Base-by-base conservation (phyloP, 1,140 invertebrate species). In the Micrasema minimum region DNA sequence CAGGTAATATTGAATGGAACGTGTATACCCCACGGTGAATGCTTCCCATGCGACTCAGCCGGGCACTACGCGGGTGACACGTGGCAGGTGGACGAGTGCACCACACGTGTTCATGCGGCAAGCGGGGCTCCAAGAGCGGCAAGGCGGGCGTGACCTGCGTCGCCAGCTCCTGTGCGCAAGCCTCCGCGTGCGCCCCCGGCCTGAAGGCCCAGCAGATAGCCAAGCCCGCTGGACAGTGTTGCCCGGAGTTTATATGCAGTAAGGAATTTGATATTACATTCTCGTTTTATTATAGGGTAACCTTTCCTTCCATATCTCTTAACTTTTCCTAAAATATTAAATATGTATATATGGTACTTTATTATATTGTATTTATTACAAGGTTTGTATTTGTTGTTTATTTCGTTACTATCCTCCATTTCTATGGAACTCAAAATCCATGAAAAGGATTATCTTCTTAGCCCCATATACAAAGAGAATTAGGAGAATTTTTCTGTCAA, bases 31-130 rank as follows among this genome's bases (percentile, higher is more conserved):
- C 80, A 82, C 41, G 79, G 71, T 2, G 83, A 86, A 20, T 93
- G 92, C 77, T 84, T 87, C 62, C 83, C 88, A 0, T 93, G 91
- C 76, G 91, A 92, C 74, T 81, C 81, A 14, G 85, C 87, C n/a
- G 87, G 88, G 62, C 90, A 91, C 72, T 83, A 85, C 22, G 83
- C 86, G 0, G 88, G 88, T 1, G 87, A 90, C 69, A 80, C 81
- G 14, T 91, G 90, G 90, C 79, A 83, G 35, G 79, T 46, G 45
- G 89, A 93, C 75, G 87, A 88, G 23, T 96, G 94, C 76, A 93
- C 90, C 0, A 86, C 0, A 86, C 81, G n/a, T 96, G 94, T 76
- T 81, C 82, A 20, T 96, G 94, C 78, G 81, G 83, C 35, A 83
- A 83, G 59, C 59, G 79, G 72, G 75, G 76, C 79, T 79, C 74